Conservation (phyloP, 2,888 invertebrate genomes). For the Agrotis puta region DNA sequence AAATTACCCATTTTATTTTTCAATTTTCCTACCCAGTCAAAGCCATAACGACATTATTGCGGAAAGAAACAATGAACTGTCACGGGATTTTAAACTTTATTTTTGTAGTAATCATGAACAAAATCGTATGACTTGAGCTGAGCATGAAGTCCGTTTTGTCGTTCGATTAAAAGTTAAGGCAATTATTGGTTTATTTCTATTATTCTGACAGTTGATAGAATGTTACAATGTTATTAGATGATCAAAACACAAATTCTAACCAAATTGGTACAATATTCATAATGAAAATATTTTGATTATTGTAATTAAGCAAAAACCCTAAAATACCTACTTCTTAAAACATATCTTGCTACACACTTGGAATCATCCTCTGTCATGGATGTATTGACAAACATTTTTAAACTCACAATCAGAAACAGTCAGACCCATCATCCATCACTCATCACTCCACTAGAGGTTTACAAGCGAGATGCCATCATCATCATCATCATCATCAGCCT, state of each 20-base stretch:
- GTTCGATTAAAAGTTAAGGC: conserved; percentile 7
- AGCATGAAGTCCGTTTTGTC: not conserved
- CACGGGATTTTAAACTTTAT: conserved; percentile 47
- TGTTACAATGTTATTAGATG: not conserved
- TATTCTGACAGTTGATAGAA: not conserved
- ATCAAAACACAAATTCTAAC: not conserved
- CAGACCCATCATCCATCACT: too few species aligned
- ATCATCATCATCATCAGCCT: too few species aligned
- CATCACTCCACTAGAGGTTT: too few species aligned
- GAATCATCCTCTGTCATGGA: too few species aligned
- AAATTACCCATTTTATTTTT: conserved; percentile 54
- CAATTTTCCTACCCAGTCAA: conserved; percentile 49
- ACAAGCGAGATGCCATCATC: too few species aligned
- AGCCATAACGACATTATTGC: conserved; percentile 55
- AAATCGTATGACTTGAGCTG: not conserved
- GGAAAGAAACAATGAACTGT: conserved; percentile 37
- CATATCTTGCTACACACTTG: too few species aligned
- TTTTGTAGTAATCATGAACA: not conserved
- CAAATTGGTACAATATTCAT: not conserved
- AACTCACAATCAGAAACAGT: too few species aligned
- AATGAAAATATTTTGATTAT: too few species aligned
- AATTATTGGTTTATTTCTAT: not conserved
- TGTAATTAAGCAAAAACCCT: too few species aligned
- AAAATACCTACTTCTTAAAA: too few species aligned
- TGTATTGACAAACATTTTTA: too few species aligned